Evolutionary conservation across 2,888 invertebrate species (phyloP), one percentile per base, ranked within the genome.

Genomic region (Petrolisthes cinctipes): DNA sequence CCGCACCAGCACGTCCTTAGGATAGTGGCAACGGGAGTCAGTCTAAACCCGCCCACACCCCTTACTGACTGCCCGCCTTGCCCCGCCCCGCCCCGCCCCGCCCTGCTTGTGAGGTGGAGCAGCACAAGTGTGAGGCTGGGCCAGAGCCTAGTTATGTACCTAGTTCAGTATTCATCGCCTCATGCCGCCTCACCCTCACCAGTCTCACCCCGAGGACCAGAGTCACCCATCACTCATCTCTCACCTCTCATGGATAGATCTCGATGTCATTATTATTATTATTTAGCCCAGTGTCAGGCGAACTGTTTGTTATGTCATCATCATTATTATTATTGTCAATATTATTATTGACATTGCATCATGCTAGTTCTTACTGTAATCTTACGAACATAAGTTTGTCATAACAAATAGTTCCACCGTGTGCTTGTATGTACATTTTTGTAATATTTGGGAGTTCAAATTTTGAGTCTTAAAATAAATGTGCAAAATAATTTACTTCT

Each of bases 81-180:
- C 82, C 81, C 85, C 66, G 83, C 83, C 71, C 71, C 71, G 71
- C 71, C 71, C 71, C 71, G 76, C 89, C 89, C 85, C 83, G 82
- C 82, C 81, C 85, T 79, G 79, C 83, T 85, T 89, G 89, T 85
- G 80, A 89, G 85, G 86, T 61, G 78, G 85, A 53, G 83, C 78
- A 71, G 82, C 82, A 78, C 53, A 82, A 79, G 68, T 56, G 61
- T 37, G 68, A 80, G 61, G 83, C 61, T 53, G 83, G 83, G 81
- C 85, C 73, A 89, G 89, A 83, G 83, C 86, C 86, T 86, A 84
- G 86, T 89, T 86, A 90, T 89, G 86, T 90, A 90, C 89, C 90
- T 90, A 90, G 86, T 89, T 90, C 90, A 90, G 90, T 90, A 90
- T 90, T 90, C 83, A 90, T 88, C 90, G 82, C 85, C 86, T 88